Conservation (phyloP, 1,140 invertebrate genomes). For the Procambarus clarkii region DNA sequence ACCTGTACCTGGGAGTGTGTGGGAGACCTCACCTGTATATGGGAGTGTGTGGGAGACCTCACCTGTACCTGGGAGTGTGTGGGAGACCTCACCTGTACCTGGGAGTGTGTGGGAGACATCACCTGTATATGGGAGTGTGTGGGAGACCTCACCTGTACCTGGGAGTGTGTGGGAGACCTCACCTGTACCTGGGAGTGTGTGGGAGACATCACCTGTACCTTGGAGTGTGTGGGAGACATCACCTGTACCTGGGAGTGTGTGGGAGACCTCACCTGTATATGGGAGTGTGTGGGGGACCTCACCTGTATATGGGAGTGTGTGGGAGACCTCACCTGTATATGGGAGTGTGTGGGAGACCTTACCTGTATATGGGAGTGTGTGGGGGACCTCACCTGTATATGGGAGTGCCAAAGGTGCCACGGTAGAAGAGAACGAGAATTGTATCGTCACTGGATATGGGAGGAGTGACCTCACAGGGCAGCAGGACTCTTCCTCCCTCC, state of each 20-base stretch:
- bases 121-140: not conserved
- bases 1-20: not conserved
- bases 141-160: not conserved
- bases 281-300: not conserved
- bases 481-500: no score
- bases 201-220: not conserved
- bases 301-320: not conserved
- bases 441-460: no score
- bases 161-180: not conserved
- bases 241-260: not conserved
- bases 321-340: not conserved
- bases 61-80: not conserved
- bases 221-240: not conserved
- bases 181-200: not conserved
- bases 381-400: not conserved
- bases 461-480: no score
- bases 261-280: not conserved
- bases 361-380: slow-evolving; percentile 51
- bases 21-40: not conserved
- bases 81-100: not conserved
- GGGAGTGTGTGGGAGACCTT: not conserved
- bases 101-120: not conserved
- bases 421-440: no score
- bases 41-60: not conserved
- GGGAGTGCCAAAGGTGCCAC: no score